A percentile compares a stretch with the other conserved stretches of the same genome.
These are phyloP conservation scores for Eubasilissa splendida DNA, from an alignment of 2,888 invertebrate species.

Conservation along the genomic window DNA sequence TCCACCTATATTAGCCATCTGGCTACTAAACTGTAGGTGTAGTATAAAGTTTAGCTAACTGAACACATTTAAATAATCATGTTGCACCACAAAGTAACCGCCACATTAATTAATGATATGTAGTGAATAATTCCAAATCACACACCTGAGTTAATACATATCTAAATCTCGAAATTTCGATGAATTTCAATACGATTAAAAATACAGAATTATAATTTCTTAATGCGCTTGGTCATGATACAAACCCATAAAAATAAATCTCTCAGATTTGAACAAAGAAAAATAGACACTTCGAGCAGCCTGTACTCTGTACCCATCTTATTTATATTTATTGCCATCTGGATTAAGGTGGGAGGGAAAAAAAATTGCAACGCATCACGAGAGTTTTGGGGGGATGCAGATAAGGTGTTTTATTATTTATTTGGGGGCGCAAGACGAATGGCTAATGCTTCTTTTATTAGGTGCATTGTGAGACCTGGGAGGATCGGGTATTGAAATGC, in stretches of 20 bases:
- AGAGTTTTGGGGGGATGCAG: slow-evolving; percentile 47
- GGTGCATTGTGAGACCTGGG: slow-evolving; percentile 41
- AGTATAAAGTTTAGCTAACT: too few species aligned
- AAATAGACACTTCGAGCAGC: background rate
- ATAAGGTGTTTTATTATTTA: slow-evolving; percentile 55
- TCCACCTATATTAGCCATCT: too few species aligned
- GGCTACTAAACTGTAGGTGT: too few species aligned
- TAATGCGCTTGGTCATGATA: background rate
- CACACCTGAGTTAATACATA: too few species aligned
- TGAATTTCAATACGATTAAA: too few species aligned
- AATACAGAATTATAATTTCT: too few species aligned
- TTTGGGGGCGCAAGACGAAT: slow-evolving; percentile 49
- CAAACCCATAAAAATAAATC: slow-evolving; percentile 7
- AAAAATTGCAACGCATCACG: slow-evolving; percentile 45
- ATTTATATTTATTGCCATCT: slow-evolving; percentile 44
- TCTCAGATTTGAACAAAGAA: background rate
- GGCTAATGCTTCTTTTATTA: slow-evolving; percentile 43
- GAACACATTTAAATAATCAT: too few species aligned
- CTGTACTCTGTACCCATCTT: slow-evolving; percentile 9
- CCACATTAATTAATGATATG: too few species aligned
- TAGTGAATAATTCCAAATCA: too few species aligned
- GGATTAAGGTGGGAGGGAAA: slow-evolving; percentile 41
- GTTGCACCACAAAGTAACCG: too few species aligned
- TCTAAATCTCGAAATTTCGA: too few species aligned
- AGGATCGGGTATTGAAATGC: slow-evolving; percentile 38